A percentile compares a stretch with the other conserved stretches of the same genome.
phyloP scores from a whole-genome alignment of 2,113 vertebrate species.

The Petromus typicus region DNA sequence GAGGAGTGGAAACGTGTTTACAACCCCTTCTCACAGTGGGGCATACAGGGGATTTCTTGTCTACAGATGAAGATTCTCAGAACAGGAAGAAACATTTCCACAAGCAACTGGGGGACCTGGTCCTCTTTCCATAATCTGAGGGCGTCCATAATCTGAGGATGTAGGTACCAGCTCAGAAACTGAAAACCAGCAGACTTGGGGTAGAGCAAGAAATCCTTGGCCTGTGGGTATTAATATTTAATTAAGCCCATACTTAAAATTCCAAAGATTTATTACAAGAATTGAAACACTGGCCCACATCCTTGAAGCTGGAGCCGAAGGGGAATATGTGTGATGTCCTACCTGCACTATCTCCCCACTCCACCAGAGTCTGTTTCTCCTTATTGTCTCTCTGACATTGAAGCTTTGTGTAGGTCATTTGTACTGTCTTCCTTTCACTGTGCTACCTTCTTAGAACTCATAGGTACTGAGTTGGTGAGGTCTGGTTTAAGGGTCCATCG shows the following conservation, averaged over 20 bases:
- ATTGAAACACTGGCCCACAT: neutral
- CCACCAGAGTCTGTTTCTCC: neutral
- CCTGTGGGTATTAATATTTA: constrained; percentile 37
- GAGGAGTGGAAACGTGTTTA: neutral
- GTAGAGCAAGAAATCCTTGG: neutral
- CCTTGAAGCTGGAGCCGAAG: neutral
- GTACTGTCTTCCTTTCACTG: neutral
- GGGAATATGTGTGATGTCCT: neutral
- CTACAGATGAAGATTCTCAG: neutral
- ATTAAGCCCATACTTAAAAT: constrained; percentile 55
- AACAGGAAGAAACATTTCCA: neutral
- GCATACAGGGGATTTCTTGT: neutral
- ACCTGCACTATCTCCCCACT: neutral
- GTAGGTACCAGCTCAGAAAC: neutral
- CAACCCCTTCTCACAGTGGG: neutral
- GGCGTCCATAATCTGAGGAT: neutral
- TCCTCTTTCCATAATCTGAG: neutral
- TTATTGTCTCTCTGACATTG: neutral
- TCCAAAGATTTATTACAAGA: neutral
- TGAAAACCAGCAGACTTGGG: neutral
- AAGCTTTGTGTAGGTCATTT: neutral
- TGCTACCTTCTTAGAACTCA: neutral
- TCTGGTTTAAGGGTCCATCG: neutral
- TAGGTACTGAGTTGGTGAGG: neutral
- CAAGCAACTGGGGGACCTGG: neutral